Evolutionary conservation across 1,140 invertebrate species (phyloP), one percentile per base, ranked within the genome.

Genomic region (Dolichoris vasculosae): DNA sequence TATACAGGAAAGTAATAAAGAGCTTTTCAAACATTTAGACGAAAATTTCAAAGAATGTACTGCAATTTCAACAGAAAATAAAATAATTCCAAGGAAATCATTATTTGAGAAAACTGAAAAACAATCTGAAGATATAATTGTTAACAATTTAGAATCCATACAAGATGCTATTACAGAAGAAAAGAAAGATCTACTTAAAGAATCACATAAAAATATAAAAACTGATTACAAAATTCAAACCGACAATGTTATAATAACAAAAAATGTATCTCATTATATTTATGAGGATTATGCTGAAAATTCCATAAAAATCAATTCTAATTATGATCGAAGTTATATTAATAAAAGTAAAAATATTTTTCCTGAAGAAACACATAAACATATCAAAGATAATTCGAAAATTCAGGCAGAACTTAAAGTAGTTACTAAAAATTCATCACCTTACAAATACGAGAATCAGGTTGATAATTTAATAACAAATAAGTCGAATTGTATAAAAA

Each of bases 311-410:
- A n/a, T 48, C 6, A 20, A 17, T 35, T 35, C n/a, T 15, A 77
- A 77, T 51, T 77, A 3, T 30, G 20, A 43, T 20, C 6, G 7
- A 51, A 35, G 11, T n/a, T 26, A 26, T 40, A 11, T 26, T 20
- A 40, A 63, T 7, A 15, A 59, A 7, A 46, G 30, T 6, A 20
- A 80, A 11, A 46, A 63, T 15, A 63, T 63, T 13, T 3, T 30
- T 30, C 35, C 17, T 9, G 26, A 79, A 79, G 55, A 79, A 63
- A 40, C 40, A 4, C 2, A 46, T 43, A 67, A 67, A 67, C 35
- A 80, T 69, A 82, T 82, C 40, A 51, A 82, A 82, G 30, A 71
- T 69, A 51, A 17, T 82, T 23, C 13, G 0, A 32, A 69, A 11
- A 30, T 23, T 48, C 38, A 71, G 26, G 30, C 30, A 23, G 46